Conservation (phyloP, 2,888 invertebrate genomes). For the Bugula neritina region DNA sequence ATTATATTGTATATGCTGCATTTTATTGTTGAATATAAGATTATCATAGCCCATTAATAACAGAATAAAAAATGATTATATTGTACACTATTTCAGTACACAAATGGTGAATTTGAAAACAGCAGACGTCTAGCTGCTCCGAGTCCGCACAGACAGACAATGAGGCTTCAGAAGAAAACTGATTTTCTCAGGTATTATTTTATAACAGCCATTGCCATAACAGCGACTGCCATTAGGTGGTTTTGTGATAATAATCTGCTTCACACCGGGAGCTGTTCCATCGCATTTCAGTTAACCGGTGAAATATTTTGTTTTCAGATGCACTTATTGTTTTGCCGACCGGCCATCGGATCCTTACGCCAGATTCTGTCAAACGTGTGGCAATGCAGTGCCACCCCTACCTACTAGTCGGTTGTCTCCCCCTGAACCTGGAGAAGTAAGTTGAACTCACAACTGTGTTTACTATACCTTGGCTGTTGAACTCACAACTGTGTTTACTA, state of each 20-base stretch:
- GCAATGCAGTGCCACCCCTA: slow-evolving; percentile 42
- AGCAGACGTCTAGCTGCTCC: neutral
- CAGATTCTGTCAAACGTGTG: slow-evolving; percentile 48
- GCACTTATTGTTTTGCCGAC: slow-evolving; percentile 48
- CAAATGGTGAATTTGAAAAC: neutral
- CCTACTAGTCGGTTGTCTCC: slow-evolving; percentile 44
- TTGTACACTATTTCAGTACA: slow-evolving; percentile 2
- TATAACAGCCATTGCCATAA: too few relatives aligned
- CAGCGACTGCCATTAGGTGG: too few relatives aligned
- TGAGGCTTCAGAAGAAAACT: slow-evolving; percentile 48
- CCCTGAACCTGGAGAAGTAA: slow-evolving; percentile 47
- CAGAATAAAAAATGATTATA: too few relatives aligned
- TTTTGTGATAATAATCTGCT: too few relatives aligned
- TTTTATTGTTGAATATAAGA: too few relatives aligned
- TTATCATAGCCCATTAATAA: too few relatives aligned
- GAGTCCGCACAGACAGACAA: slow-evolving; percentile 38
- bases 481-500: neutral
- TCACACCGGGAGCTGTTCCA: too few relatives aligned
- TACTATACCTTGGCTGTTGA: neutral
- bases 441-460: neutral
- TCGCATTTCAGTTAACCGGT: too few relatives aligned
- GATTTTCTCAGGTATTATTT: slow-evolving; percentile 49
- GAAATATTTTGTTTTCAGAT: slow-evolving; percentile 40
- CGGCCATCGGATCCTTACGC: slow-evolving; percentile 47
- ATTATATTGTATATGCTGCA: too few relatives aligned